Evolutionary conservation across 2,797 vertebrate species (phyloP).

Genomic region (Poeciliopsis infans): DNA sequence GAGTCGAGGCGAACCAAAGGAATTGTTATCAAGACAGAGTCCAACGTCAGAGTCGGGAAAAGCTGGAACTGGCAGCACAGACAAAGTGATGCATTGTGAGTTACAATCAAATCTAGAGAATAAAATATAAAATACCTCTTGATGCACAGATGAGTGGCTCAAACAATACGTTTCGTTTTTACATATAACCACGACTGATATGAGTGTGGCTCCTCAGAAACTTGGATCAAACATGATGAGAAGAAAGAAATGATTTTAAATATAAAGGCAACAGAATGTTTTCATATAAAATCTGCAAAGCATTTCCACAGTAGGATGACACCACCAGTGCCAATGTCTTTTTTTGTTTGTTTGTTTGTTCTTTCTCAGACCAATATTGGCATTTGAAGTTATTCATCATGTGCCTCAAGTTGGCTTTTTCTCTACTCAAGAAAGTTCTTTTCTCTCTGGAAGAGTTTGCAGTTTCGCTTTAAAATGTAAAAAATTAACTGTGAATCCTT

Average conservation of each 20-base stretch:
- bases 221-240: background rate
- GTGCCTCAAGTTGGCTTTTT: background rate
- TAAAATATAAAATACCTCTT: background rate
- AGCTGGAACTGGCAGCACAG: background rate
- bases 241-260: background rate
- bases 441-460: background rate
- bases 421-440: background rate
- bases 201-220: background rate
- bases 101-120: background rate
- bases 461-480: background rate
- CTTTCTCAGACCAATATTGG: background rate
- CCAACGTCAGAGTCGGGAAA: background rate
- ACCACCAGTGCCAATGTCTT: too few relatives aligned
- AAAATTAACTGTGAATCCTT: background rate
- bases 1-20: background rate
- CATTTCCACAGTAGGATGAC: background rate
- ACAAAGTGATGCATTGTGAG: background rate
- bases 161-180: background rate
- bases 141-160: background rate
- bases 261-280: background rate
- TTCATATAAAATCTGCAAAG: background rate
- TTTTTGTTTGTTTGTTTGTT: background rate
- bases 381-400: background rate
- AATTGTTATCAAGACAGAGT: background rate
- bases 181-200: too few relatives aligned